These are phyloP conservation scores for Pipistrellus pygmaeus DNA, from an alignment of 2,797 vertebrate genomes.

Conservation along the genomic window DNA sequence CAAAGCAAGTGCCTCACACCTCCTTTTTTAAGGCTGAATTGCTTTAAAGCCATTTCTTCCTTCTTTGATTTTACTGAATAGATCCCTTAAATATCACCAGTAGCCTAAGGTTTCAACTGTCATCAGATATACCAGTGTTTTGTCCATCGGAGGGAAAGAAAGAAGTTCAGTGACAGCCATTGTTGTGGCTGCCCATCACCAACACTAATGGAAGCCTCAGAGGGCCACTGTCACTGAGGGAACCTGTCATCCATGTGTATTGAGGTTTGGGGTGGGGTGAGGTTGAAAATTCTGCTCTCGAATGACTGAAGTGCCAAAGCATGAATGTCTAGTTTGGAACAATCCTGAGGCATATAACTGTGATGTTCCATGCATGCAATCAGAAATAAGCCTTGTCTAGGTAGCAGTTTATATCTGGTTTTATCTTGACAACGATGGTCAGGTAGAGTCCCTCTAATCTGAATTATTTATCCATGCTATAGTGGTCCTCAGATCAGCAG, in stretches of 20 bases:
- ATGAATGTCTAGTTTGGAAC: conserved; percentile 51
- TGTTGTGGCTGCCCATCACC: background rate
- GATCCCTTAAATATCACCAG: background rate
- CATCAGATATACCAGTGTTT: background rate
- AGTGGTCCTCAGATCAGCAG: background rate
- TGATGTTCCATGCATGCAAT: background rate
- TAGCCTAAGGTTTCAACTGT: background rate
- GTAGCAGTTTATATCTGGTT: conserved; percentile 25
- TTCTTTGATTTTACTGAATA: conserved; percentile 52
- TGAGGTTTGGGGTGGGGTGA: background rate
- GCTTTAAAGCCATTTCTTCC: conserved; percentile 8
- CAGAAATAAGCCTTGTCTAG: background rate
- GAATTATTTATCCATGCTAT: conserved; percentile 3
- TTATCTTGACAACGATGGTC: conserved; percentile 33
- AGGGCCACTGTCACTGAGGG: background rate
- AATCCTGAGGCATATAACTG: background rate
- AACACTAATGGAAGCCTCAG: background rate
- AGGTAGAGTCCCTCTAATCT: conserved; percentile 24
- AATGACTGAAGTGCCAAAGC: background rate
- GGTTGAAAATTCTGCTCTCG: background rate
- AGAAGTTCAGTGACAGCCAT: background rate
- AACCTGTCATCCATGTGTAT: background rate
- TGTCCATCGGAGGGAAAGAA: background rate
- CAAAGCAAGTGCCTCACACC: background rate
- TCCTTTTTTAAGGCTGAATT: background rate